These are phyloP conservation scores for Lepus europaeus DNA, from an alignment of 2,113 vertebrate genomes.

Conservation along the genomic window DNA sequence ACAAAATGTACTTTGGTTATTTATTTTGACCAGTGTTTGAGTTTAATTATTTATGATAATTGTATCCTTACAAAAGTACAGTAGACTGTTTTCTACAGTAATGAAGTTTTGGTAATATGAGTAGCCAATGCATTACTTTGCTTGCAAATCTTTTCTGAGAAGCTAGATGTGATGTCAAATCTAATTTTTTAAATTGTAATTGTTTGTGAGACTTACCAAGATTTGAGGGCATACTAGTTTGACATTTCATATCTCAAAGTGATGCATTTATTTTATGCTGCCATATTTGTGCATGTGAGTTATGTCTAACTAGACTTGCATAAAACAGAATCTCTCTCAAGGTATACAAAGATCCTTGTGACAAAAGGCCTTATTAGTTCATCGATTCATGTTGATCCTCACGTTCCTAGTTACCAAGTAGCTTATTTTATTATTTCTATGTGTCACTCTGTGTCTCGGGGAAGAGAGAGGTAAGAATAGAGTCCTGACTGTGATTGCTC, in stretches of 20 bases:
- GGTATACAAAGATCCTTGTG: neutral
- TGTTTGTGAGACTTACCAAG: neutral
- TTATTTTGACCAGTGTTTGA: slow-evolving; percentile 64
- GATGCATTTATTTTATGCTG: neutral
- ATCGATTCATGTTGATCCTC: neutral
- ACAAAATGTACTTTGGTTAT: slow-evolving; percentile 62
- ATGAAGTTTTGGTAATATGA: slow-evolving; percentile 72
- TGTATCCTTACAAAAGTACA: slow-evolving; percentile 64
- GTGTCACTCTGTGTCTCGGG: neutral
- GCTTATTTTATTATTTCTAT: neutral
- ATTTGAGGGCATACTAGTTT: neutral
- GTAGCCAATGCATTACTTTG: slow-evolving; percentile 15
- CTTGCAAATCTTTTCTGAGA: slow-evolving; percentile 52
- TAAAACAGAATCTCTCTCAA: neutral
- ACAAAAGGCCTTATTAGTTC: neutral
- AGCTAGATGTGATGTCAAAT: neutral
- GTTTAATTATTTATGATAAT: slow-evolving; percentile 81
- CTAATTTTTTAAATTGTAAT: slow-evolving; percentile 32
- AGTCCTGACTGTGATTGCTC: neutral
- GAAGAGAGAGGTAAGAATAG: neutral
- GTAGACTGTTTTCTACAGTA: slow-evolving; percentile 63
- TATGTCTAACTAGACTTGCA: neutral
- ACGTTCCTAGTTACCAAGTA: neutral
- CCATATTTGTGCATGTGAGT: neutral
- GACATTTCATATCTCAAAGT: neutral